Evolutionary conservation across 2,113 vertebrate species (phyloP).

Genomic region (Electrona antarctica): DNA sequence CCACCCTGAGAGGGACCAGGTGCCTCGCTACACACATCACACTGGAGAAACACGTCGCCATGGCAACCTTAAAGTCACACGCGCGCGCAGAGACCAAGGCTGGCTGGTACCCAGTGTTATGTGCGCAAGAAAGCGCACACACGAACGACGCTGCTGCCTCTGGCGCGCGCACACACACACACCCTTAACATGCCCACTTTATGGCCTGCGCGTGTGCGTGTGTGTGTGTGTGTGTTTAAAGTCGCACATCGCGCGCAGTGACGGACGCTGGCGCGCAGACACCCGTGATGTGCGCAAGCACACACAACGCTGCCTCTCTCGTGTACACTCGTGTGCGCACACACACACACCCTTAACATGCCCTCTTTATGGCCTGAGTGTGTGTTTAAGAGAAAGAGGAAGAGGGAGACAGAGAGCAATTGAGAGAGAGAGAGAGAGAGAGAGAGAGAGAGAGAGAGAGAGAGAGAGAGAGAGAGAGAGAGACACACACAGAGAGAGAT

Average conservation of each 20-base stretch:
- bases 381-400: constrained; percentile 1
- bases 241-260: too few species aligned
- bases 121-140: background rate
- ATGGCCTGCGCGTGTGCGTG: background rate
- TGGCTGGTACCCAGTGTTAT: too few species aligned
- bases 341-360: background rate
- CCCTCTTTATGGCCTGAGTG: constrained; percentile 1
- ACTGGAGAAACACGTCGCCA: constrained; percentile 72
- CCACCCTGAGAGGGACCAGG: constrained; percentile 76
- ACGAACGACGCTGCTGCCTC: too few species aligned
- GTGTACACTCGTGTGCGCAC: too few species aligned
- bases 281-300: too few species aligned
- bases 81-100: too few species aligned
- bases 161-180: background rate
- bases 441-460: background rate
- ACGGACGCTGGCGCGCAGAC: too few species aligned
- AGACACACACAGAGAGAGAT: background rate
- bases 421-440: background rate
- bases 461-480: background rate
- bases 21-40: constrained; percentile 69
- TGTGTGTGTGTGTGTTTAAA: constrained; percentile 19
- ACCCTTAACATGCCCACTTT: background rate
- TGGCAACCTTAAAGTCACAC: constrained; percentile 76
- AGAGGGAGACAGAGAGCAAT: background rate
- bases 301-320: too few species aligned